Evolutionary conservation across 2,113 vertebrate species (phyloP), one percentile per base, ranked within the genome.

Genomic region (Psilopogon haemacephalus): DNA sequence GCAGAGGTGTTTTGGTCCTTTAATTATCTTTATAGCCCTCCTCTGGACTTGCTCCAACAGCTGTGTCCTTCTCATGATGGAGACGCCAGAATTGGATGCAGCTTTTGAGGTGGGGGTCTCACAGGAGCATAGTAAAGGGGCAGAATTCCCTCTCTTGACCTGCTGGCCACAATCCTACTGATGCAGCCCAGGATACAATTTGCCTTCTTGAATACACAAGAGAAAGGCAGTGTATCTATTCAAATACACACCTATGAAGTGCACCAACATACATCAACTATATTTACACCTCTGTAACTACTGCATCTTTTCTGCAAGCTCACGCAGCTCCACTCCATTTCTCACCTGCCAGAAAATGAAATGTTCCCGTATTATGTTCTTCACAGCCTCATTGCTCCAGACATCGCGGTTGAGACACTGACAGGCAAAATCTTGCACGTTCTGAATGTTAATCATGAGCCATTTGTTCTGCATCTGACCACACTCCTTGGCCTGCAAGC

Each of bases 371-470:
- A 99, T 99, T 92, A 99, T 98, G 93, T 98, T 99, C 96, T 99
- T 99, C 92, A 99, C 99, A 40, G 99, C 98, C 64, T 99, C 98
- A 8, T 99, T 99, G 95, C 99, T 99, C 99, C 99, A 99, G 18
- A 99, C 99, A 2, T 99, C 99, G 1, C 99, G 98, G 95, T 99
- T 99, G 64, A 99, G 97, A 95, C 99, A 99, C 96, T 99, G 99
- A 93, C 99, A 99, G 59, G 99, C 98, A 70, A 99, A 99, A 92
- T 99, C 99, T 90, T 99, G 99, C 65, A 99, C 99, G 11, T 99
- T 99, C 88, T 99, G 99, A 88, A 99, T 99, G 97, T 99, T 99
- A 96, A 99, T 99, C 99, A 99, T 99, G 62, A 99, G 98, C 99
- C 99, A 99, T 65, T 99, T 99, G 97, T 99, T 99, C 96, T 99